Conservation (phyloP, 2,888 invertebrate genomes). For the Dione vanillae region DNA sequence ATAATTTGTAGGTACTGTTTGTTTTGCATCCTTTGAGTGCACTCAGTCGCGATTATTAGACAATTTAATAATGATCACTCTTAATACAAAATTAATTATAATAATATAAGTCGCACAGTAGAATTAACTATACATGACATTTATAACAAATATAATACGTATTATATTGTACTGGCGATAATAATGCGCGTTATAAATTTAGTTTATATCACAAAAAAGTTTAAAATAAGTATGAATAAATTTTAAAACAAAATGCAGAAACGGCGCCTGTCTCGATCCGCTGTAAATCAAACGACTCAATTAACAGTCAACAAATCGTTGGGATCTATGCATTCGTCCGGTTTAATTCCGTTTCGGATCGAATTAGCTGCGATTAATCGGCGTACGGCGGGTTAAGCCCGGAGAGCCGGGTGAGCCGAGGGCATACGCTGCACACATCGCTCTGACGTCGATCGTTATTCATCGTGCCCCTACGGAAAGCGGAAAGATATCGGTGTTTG, state of each 20-base stretch:
- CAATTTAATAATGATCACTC: slow-evolving; percentile 46
- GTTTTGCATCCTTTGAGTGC: slow-evolving; percentile 69
- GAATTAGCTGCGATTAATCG: slow-evolving; percentile 83
- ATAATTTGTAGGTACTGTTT: slow-evolving; percentile 78
- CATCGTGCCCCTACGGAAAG: slow-evolving; percentile 72
- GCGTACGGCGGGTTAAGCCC: slow-evolving; percentile 76
- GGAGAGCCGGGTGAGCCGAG: slow-evolving; percentile 40
- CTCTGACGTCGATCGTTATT: slow-evolving; percentile 81
- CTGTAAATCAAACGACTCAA: slow-evolving; percentile 68
- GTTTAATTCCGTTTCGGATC: slow-evolving; percentile 82
- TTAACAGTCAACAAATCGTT: slow-evolving; percentile 79
- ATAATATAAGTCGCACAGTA: background rate
- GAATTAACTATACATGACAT: no score
- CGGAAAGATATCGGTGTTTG: slow-evolving; percentile 71
- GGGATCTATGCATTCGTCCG: slow-evolving; percentile 82
- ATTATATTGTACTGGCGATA: background rate
- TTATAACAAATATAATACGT: no score
- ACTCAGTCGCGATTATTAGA: slow-evolving; percentile 57
- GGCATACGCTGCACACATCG: slow-evolving; percentile 75
- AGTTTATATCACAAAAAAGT: background rate
- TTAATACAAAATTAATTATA: slow-evolving; percentile 36
- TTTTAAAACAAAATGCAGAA: background rate
- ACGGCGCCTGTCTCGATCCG: slow-evolving; percentile 23
- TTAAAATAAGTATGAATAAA: background rate
- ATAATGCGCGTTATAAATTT: background rate